Base-by-base conservation (phyloP, 2,888 invertebrate genomes). In the Lysandra coridon region DNA sequence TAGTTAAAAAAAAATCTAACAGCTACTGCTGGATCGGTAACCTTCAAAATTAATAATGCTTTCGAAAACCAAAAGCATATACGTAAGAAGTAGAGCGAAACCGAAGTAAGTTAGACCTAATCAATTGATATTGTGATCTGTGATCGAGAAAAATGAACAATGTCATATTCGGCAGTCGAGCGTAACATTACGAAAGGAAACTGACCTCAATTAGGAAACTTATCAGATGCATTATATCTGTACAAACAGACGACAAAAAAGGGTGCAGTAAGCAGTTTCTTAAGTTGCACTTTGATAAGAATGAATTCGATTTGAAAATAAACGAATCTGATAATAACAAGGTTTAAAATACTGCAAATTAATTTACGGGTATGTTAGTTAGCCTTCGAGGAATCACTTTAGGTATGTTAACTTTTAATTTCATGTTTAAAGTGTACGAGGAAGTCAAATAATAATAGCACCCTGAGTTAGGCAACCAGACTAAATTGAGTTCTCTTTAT, bases 171-270 rank as follows among this genome's bases (percentile, higher is more conserved):
- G 73, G 57, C 33, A 75, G 30, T 64, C 62, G 79, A 75, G 79
- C 75, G 75, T 60, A 62, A 75, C 75, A 7, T 79, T 62, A 75
- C 75, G 44, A 79, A 74, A 74, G 37, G 73, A 23, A 79, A 74
- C 75, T 75, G 79, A 79, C 79, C 75, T 75, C 79, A 64, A 79
- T 79, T 79, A 75, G 73, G 75, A 79, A 79, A 75, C 64, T 49
- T 64, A 75, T 79, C 64, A 79, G 44, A 40, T 60, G 76, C 44
- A 53, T 78, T 78, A 57, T 53, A 78, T 69, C 64, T 53, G n/a
- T 33, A 49, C 75, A 64, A 37, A 69, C 69, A 14, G 69, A 69
- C 17, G 33, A 74, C 23, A 74, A 74, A 73, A 74, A 69, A 69
- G 10, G 33, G 69, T 37, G 23, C 64, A 30, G 69, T 69, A 37